Base-by-base conservation (phyloP, 2,888 invertebrate genomes). In the Antitype chi region DNA sequence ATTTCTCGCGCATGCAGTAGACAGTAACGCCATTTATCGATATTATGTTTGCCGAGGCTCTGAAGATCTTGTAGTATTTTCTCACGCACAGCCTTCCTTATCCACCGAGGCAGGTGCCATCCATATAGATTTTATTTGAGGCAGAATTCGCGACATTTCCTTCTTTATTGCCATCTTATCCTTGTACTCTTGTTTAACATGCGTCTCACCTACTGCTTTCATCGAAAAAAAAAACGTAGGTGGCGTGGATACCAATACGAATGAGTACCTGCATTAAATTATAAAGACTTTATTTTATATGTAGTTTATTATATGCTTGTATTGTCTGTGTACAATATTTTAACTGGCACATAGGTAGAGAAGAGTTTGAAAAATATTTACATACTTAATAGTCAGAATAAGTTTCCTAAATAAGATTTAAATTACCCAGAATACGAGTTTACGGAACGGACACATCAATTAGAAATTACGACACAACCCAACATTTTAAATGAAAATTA, bases 81-180 rank as follows among this genome's bases (percentile, higher is more conserved):
- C 78, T 84, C 80, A 85, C 78, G 80, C 85, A 80, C 76, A 69
- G 69, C 55, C 49, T 38, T 43, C 49, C 55, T 79, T 80, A 80
- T 75, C 72, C 49, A 63, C 20, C 49, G 52, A 64, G 74, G 66
- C 72, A 75, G 79, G 68, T 74, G 66, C 76, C 86, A 76, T 83
- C 78, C 84, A 85, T 78, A 60, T 53, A 66, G 78, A 81, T 84
- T 87, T 87, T 87, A 85, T 84, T 85, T 75, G 72, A 75, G 28
- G 79, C 80, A 80, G 84, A 76, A 80, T 72, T 81, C 70, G 80
- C 77, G 76, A 87, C 84, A 86, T 87, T 85, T 85, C 23, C 71
- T 81, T 76, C 81, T 88, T 89, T 89, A 90, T 88, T 86, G 83
- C 81, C 69, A 79, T 83, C 81, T 85, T 85, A 85, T 85, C 79